Evolutionary conservation across 2,113 vertebrate genomes (phyloP).

Genomic region (Cnemophilus loriae): DNA sequence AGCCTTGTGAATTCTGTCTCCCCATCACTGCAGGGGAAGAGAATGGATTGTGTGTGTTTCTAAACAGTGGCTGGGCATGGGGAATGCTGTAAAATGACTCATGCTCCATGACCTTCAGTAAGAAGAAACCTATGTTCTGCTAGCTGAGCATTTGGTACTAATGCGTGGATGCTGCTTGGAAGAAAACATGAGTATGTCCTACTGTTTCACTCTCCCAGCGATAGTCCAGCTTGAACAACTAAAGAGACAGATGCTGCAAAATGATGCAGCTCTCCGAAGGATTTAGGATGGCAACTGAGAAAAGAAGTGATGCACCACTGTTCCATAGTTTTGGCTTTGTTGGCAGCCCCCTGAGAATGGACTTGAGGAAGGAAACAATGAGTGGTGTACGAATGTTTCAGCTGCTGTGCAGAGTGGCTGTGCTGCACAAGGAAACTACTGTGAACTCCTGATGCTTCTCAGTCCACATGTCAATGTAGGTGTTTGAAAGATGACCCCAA

Average conservation of each 20-base stretch:
- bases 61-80: neutral
- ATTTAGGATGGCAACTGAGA: neutral
- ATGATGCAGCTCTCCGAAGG: neutral
- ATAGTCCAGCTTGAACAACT: neutral
- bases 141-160: neutral
- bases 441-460: neutral
- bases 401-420: neutral
- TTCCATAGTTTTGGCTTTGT: neutral
- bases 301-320: neutral
- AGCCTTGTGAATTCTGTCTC: neutral
- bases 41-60: neutral
- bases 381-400: fast-evolving
- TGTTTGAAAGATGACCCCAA: neutral
- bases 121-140: neutral
- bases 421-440: neutral
- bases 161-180: neutral
- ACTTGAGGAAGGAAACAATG: neutral
- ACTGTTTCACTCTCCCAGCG: neutral
- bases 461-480: neutral
- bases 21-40: neutral
- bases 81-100: neutral
- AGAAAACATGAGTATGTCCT: neutral
- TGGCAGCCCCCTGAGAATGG: neutral
- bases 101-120: neutral
- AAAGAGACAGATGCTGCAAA: neutral